Evolutionary conservation across 1,140 invertebrate species (phyloP).

Genomic region (Onthophagus taurus): DNA sequence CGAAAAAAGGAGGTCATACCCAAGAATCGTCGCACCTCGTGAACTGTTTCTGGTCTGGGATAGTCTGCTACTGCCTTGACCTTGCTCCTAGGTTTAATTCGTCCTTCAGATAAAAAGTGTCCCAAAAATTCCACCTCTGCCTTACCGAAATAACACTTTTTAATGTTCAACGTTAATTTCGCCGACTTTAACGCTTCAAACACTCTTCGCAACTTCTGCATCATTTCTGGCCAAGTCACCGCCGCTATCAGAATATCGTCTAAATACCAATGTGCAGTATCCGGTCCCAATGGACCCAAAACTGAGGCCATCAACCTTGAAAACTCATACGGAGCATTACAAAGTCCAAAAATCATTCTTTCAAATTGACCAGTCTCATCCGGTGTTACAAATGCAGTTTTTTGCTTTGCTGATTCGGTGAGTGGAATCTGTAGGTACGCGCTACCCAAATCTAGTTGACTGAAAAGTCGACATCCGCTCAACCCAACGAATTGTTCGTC

Average conservation of each 20-base stretch:
- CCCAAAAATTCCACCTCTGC: conserved; percentile 8
- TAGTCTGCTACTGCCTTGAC: neutral
- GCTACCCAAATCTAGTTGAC: conserved; percentile 18
- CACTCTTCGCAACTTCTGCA: conserved; percentile 17
- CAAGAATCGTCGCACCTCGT: conserved; percentile 19
- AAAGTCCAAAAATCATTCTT: conserved; percentile 36
- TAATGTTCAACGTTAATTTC: conserved; percentile 17
- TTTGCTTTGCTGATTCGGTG: conserved; percentile 29
- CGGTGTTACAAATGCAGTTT: conserved; percentile 37
- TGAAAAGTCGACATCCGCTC: conserved; percentile 16
- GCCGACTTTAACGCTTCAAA: conserved; percentile 14
- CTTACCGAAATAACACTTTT: conserved; percentile 7
- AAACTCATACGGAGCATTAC: conserved; percentile 29
- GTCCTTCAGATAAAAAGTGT: conserved; percentile 6
- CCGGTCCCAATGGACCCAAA: conserved; percentile 22
- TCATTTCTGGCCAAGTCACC: conserved; percentile 18
- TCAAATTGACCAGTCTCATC: conserved; percentile 38
- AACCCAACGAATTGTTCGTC: conserved; percentile 13
- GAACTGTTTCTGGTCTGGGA: neutral
- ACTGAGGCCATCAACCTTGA: conserved; percentile 24
- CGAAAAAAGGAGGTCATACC: conserved; percentile 27
- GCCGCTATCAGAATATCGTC: conserved; percentile 23
- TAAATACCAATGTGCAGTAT: conserved; percentile 22
- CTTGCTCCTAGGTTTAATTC: neutral
- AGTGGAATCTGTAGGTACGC: conserved; percentile 25